Base-by-base conservation (phyloP, 1,140 invertebrate species). In the Drosophila ogumai region DNA sequence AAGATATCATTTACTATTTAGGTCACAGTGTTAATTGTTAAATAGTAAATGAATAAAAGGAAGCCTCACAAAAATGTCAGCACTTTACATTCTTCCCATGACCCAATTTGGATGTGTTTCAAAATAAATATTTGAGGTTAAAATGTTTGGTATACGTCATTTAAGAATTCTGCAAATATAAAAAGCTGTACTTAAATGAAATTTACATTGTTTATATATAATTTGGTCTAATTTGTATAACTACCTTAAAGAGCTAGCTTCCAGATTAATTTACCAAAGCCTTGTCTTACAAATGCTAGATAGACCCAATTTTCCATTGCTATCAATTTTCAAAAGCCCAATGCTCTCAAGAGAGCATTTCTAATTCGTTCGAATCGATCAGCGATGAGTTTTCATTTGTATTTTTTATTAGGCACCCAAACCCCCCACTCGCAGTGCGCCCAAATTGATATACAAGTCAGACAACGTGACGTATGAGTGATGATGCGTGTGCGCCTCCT, bases 381-480 rank as follows among this genome's bases (percentile, higher is more conserved):
- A 46, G 40, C 56, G 36, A 59, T 43, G 54, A 59, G 31, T 50
- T 59, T 72, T 72, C 36, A 59, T 58, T 88, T 50, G 82, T 87
- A 79, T 84, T 73, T 82, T 84, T 87, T 88, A 87, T 87, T 80
- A 80, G 84, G 67, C 71, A 61, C 67, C 67, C 66, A 8, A 44
- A 17, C 9, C 6, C 28, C 41, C 32, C 25, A 28, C 36, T 28
- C 15, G 3, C 12, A 43, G 17, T 25, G 34, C 57, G 28, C 52
- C 52, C 57, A 64, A 84, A 82, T 87, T 87, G 82, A 87, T 82
- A 79, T 57, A 85, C 85, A 78, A 82, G 68, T 73, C 80, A 65
- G 68, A 55, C 84, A 80, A 87, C 80, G 81, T 90, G 85, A 90
- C 84, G 84, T 88, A 88, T 88, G 84, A 88, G 84, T 84, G 84